phyloP scores from a whole-genome alignment of 1,140 invertebrate species.

The Drosophila dunni region DNA sequence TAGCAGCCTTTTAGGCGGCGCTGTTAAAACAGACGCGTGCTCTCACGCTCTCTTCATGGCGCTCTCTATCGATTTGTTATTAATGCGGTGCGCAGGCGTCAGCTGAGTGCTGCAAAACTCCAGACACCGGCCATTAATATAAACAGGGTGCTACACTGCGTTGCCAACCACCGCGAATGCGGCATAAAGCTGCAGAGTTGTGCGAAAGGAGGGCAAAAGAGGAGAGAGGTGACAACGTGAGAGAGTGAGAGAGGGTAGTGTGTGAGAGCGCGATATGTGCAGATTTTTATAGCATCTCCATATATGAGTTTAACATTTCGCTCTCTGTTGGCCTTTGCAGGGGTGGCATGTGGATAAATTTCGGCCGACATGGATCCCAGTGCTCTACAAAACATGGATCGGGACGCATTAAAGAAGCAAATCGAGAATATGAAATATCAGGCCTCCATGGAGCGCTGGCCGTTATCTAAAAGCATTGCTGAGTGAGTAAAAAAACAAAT shows the following conservation, averaged over 20 bases:
- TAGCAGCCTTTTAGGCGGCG: constrained; percentile 62
- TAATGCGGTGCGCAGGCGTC: constrained; percentile 54
- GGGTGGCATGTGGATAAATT: constrained; percentile 85
- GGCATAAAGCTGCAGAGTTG: background rate
- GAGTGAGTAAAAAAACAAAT: constrained; percentile 90
- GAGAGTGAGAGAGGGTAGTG: constrained; percentile 3
- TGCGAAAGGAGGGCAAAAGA: background rate
- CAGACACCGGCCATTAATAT: constrained; percentile 38
- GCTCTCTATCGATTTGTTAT: constrained; percentile 73
- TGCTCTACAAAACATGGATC: constrained; percentile 97
- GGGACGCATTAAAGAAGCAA: constrained; percentile 98
- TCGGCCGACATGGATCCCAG: constrained; percentile 92
- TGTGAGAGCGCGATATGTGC: constrained; percentile 12
- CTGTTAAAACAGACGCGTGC: constrained; percentile 48
- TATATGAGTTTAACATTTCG: constrained; percentile 12
- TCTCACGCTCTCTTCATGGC: background rate
- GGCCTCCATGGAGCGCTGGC: constrained; percentile 97
- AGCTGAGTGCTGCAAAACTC: constrained; percentile 36
- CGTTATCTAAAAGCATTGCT: constrained; percentile 95
- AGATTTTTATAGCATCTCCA: constrained; percentile 56
- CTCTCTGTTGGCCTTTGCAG: constrained; percentile 70
- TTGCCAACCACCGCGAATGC: constrained; percentile 12
- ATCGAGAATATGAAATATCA: constrained; percentile 99
- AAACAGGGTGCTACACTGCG: constrained; percentile 48
- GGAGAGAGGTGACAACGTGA: background rate